phyloP scores from a whole-genome alignment of 2,797 vertebrate genomes.

The Scolopax bukidnonensis region DNA sequence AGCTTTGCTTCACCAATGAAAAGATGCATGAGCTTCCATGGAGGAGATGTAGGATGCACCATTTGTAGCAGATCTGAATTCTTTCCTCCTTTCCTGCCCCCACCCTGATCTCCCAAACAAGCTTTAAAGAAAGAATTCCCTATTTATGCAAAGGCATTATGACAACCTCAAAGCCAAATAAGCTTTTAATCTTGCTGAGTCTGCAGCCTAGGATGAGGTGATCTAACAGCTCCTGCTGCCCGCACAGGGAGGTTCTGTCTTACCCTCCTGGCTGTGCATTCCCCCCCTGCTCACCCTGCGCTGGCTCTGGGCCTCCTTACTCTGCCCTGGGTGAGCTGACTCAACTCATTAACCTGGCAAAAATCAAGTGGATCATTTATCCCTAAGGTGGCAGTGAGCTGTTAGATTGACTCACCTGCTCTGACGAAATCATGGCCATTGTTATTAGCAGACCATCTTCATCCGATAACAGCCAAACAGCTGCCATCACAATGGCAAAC shows the following conservation, averaged over 20 bases:
- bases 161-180: neutral
- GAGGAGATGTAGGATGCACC: neutral
- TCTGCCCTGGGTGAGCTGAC: neutral
- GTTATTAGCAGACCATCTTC: neutral
- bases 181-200: neutral
- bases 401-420: slow-evolving; percentile 1
- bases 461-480: neutral
- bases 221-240: neutral
- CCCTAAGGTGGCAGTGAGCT: neutral
- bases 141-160: neutral
- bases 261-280: slow-evolving; percentile 33
- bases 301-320: neutral
- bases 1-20: neutral
- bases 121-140: neutral
- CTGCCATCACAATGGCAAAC: neutral
- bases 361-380: neutral
- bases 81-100: neutral
- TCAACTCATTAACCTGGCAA: neutral
- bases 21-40: neutral
- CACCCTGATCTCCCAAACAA: accelerated
- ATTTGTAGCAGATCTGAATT: neutral
- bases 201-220: neutral
- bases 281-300: neutral
- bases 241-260: neutral
- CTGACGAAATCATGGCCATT: neutral